Conservation (phyloP, 2,888 invertebrate species). For the Epirrhoe alternata region DNA sequence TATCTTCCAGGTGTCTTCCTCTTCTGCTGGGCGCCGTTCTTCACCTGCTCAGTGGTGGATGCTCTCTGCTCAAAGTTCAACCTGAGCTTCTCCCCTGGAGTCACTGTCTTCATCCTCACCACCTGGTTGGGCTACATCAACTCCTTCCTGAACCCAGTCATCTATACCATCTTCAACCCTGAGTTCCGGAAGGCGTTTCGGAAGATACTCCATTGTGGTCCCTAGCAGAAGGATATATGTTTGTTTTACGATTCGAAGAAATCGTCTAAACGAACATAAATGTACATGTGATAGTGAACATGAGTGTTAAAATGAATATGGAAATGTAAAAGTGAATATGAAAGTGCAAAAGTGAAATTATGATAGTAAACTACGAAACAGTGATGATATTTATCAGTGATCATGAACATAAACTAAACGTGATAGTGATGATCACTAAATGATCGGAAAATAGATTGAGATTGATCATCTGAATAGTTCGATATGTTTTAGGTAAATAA, state of each 20-base stretch:
- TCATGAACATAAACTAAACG: not conserved
- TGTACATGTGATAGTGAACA: not conserved
- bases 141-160: conserved; percentile 96
- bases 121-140: conserved; percentile 99
- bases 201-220: conserved; percentile 91
- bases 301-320: not conserved
- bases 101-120: conserved; percentile 95
- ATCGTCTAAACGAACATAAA: conserved; percentile 21
- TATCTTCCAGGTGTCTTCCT: conserved; percentile 95
- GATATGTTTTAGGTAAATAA: too few relatives aligned
- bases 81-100: conserved; percentile 91
- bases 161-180: conserved; percentile 97
- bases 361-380: not conserved
- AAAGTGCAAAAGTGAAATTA: not conserved
- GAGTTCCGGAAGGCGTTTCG: conserved; percentile 99
- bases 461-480: too few relatives aligned
- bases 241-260: conserved; percentile 31
- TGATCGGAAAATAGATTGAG: not conserved
- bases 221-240: conserved; percentile 77
- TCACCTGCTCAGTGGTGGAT: conserved; percentile 98
- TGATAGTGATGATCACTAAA: not conserved
- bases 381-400: not conserved
- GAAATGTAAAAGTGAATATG: not conserved
- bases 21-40: conserved; percentile 99
- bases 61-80: conserved; percentile 96